Conservation (phyloP, 2,797 vertebrate species). For the Bradypodion ventrale region DNA sequence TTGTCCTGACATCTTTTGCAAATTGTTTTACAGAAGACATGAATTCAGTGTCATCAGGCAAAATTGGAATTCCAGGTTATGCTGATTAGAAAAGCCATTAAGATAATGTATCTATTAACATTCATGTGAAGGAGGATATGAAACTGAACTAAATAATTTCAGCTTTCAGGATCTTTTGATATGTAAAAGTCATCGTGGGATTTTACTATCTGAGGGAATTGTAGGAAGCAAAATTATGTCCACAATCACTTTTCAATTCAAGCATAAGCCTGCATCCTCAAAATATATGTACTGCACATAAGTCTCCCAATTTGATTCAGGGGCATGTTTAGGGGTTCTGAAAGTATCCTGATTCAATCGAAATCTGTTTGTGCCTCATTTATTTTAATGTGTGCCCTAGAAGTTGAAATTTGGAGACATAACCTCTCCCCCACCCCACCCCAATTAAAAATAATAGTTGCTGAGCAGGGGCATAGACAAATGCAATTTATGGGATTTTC, state of each 20-base stretch:
- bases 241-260: conserved; percentile 50
- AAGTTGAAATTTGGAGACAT: too few species aligned
- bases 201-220: not conserved
- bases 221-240: conserved; percentile 11
- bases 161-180: conserved; percentile 20
- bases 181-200: conserved; percentile 16
- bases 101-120: conserved; percentile 47
- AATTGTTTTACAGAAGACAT: not conserved
- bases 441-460: not conserved
- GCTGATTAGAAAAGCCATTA: conserved; percentile 42
- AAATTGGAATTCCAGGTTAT: conserved; percentile 28
- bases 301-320: too few species aligned
- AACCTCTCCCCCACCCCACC: too few species aligned
- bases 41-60: conserved; percentile 43
- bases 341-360: too few species aligned
- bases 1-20: conserved; percentile 31
- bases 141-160: conserved; percentile 38
- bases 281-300: not conserved
- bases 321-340: too few species aligned
- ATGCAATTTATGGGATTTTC: not conserved
- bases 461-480: not conserved
- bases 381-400: too few species aligned
- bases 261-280: conserved; percentile 10
- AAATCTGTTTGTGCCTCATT: too few species aligned
- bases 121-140: conserved; percentile 29